Conservation (phyloP, 2,797 vertebrate species). For the Melopsittacus undulatus region DNA sequence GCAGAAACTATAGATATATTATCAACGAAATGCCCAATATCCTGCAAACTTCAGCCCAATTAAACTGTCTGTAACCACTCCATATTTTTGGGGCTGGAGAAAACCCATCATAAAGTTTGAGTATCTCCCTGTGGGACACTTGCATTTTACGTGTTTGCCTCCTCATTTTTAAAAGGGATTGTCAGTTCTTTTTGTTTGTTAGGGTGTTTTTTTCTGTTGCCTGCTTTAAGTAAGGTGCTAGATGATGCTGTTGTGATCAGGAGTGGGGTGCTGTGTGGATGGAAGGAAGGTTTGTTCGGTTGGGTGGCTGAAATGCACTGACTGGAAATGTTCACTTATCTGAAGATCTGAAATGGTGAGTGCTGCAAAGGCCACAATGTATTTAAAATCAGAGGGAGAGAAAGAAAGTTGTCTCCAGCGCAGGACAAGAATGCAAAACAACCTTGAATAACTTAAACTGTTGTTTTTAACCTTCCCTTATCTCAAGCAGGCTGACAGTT, state of each 20-base stretch:
- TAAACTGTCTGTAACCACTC: background rate
- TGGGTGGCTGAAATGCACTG: background rate
- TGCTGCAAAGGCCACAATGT: constrained; percentile 49
- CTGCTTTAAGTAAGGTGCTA: background rate
- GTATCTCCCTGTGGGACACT: background rate
- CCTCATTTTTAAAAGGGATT: background rate
- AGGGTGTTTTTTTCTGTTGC: background rate
- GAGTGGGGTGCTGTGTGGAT: background rate
- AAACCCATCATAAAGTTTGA: background rate
- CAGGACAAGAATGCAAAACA: constrained; percentile 87
- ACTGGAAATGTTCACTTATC: constrained; percentile 39
- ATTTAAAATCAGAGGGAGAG: constrained; percentile 58
- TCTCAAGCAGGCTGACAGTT: constrained; percentile 81
- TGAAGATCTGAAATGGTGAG: constrained; percentile 48
- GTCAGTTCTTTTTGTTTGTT: constrained; percentile 40
- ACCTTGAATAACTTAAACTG: constrained; percentile 90
- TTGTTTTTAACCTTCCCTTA: constrained; percentile 84
- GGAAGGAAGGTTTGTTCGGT: background rate
- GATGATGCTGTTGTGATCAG: background rate
- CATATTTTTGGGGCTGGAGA: background rate
- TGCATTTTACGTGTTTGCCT: background rate
- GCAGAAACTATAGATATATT: constrained; percentile 61
- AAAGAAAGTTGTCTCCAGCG: constrained; percentile 71
- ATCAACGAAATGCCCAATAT: constrained; percentile 4
- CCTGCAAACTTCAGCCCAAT: constrained; percentile 6